phyloP scores from a whole-genome alignment of 2,113 vertebrate genomes.

The Tychaedon coryphoeus region DNA sequence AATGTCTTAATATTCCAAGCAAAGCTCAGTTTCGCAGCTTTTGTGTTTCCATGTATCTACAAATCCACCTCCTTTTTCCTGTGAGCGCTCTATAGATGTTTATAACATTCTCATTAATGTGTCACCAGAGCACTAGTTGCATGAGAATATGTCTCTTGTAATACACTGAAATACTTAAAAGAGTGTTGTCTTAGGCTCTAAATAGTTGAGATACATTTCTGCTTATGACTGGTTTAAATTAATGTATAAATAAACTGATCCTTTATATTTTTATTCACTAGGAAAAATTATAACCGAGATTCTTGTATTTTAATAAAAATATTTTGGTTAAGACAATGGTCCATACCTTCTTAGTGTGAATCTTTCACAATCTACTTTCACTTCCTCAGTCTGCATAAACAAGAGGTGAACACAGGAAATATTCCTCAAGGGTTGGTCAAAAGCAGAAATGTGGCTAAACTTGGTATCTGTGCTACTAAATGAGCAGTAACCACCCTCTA shows the following conservation, averaged over 20 bases:
- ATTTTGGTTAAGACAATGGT: background rate
- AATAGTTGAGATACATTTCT: background rate
- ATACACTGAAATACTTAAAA: background rate
- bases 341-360: background rate
- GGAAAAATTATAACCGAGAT: background rate
- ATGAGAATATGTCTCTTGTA: background rate
- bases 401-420: background rate
- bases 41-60: background rate
- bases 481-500: background rate
- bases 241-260: background rate
- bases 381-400: background rate
- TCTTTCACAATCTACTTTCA: background rate
- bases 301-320: background rate
- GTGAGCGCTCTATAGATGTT: background rate
- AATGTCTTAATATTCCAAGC: constrained; percentile 41
- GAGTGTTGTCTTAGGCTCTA: background rate
- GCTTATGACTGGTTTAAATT: background rate
- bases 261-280: background rate
- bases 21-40: background rate
- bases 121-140: background rate
- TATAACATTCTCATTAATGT: background rate
- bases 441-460: background rate
- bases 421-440: background rate
- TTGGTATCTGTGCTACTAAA: background rate
- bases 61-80: background rate